These are phyloP conservation scores for Cryptocephalus moraei DNA, from an alignment of 2,888 invertebrate species.

Conservation along the genomic window DNA sequence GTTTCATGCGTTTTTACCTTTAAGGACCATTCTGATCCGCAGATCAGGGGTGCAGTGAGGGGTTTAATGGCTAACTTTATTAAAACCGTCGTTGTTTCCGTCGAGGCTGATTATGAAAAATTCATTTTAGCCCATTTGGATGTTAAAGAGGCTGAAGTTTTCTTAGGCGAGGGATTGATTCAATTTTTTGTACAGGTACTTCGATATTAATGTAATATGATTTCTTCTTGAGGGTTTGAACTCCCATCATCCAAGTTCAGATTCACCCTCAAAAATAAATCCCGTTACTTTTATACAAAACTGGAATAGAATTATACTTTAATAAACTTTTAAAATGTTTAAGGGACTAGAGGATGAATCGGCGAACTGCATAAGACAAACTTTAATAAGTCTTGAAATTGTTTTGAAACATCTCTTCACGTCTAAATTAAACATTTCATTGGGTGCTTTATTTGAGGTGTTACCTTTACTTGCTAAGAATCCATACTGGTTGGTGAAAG, in stretches of 20 bases:
- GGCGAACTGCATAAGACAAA: conserved; percentile 63
- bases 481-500: conserved; percentile 79
- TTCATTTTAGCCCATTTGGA: conserved; percentile 38
- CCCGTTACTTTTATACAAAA: too few species aligned
- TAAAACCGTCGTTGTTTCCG: conserved; percentile 46
- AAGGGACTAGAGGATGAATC: conserved; percentile 66
- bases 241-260: too few species aligned
- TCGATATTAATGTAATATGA: too few species aligned
- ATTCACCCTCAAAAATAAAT: too few species aligned
- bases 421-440: conserved; percentile 48
- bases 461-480: conserved; percentile 57
- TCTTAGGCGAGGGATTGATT: conserved; percentile 8
- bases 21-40: conserved; percentile 67
- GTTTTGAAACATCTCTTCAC: conserved; percentile 51
- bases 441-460: conserved; percentile 49
- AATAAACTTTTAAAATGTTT: conserved; percentile 3
- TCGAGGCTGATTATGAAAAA: conserved; percentile 45
- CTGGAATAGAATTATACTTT: too few species aligned
- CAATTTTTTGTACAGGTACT: conserved; percentile 18
- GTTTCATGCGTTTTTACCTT: conserved; percentile 63
- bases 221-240: too few species aligned
- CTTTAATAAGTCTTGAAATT: conserved; percentile 50
- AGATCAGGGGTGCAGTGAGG: conserved; percentile 64
- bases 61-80: conserved; percentile 59
- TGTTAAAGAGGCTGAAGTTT: conserved; percentile 6